These are phyloP conservation scores for Chymomyza costata DNA, from an alignment of 1,140 invertebrate species.

Conservation along the genomic window DNA sequence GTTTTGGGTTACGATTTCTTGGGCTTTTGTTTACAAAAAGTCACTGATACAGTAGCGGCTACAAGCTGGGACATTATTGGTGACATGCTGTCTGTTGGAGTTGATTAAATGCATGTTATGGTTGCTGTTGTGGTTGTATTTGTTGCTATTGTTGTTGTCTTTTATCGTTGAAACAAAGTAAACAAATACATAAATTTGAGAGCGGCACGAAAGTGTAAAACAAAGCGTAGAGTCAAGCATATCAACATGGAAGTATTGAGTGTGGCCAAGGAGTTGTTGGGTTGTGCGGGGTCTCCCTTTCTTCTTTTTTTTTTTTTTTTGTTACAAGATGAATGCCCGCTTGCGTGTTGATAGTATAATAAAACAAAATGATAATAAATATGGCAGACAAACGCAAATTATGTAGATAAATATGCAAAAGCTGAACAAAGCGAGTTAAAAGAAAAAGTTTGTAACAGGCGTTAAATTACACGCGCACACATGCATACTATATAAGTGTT, in stretches of 20 bases:
- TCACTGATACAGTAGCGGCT: no score
- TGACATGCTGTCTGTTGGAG: conserved; percentile 49
- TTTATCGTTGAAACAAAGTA: conserved; percentile 5
- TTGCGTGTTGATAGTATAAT: no score
- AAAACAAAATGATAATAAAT: conserved; percentile 30
- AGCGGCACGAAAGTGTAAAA: conserved; percentile 26
- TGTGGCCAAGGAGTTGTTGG: not conserved
- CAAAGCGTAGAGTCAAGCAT: conserved; percentile 3
- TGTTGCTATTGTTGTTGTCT: conserved; percentile 17
- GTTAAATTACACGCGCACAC: conserved; percentile 52
- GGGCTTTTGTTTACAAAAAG: conserved; percentile 42
- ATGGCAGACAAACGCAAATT: conserved; percentile 35
- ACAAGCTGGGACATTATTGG: conserved; percentile 11
- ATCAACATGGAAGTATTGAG: conserved; percentile 15
- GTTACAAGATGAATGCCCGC: no score
- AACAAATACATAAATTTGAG: conserved; percentile 42
- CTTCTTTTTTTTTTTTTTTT: no score
- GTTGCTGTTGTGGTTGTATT: conserved; percentile 26
- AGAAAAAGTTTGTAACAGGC: conserved; percentile 43
- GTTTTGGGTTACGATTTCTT: conserved; percentile 6
- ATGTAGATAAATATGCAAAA: conserved; percentile 38
- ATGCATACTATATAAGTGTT: no score
- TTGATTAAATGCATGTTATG: conserved; percentile 39
- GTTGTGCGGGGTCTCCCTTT: conserved; percentile 12
- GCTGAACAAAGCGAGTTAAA: conserved; percentile 1